A percentile compares a stretch with the other conserved stretches of the same genome.
Conservation (phyloP, 1,140 invertebrate species). For the Stratiolaelaps scimitus region DNA sequence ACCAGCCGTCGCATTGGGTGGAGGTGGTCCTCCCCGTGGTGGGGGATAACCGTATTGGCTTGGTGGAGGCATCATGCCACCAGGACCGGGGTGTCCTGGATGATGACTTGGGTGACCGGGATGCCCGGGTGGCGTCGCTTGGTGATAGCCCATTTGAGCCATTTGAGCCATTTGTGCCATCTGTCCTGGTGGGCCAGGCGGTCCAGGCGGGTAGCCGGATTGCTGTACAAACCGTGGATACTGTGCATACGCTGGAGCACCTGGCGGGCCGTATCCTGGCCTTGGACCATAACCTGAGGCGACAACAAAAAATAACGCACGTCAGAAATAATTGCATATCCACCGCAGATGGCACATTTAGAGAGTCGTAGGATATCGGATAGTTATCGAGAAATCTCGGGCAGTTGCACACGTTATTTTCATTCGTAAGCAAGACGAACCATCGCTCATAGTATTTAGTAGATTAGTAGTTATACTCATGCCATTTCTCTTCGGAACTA, state of each 20-base stretch:
- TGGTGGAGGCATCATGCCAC: slow-evolving; percentile 37
- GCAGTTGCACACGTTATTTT: no score
- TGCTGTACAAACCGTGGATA: slow-evolving; percentile 24
- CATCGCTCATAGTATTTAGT: no score
- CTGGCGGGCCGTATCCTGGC: slow-evolving; percentile 26
- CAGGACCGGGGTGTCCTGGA: slow-evolving; percentile 21
- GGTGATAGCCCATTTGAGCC: slow-evolving; percentile 3
- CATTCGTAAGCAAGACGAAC: no score
- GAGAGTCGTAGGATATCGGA: no score
- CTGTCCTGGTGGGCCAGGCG: not conserved
- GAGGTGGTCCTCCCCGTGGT: slow-evolving; percentile 40
- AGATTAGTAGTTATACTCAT: not conserved
- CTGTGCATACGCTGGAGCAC: slow-evolving; percentile 10
- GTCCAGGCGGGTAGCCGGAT: slow-evolving; percentile 3
- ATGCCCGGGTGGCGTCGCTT: not conserved
- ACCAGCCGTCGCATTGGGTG: slow-evolving; percentile 40
- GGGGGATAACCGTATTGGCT: slow-evolving; percentile 34
- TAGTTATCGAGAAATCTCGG: no score
- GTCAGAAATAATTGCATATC: no score
- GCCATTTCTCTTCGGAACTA: not conserved
- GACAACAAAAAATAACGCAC: not conserved
- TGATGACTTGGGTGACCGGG: not conserved
- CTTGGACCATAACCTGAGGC: slow-evolving; percentile 8
- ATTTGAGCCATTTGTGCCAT: no score
- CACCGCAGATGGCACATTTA: no score